Evolutionary conservation across 2,113 vertebrate genomes (phyloP), one percentile per base, ranked within the genome.

Genomic region (Myrmecobius fasciatus): DNA sequence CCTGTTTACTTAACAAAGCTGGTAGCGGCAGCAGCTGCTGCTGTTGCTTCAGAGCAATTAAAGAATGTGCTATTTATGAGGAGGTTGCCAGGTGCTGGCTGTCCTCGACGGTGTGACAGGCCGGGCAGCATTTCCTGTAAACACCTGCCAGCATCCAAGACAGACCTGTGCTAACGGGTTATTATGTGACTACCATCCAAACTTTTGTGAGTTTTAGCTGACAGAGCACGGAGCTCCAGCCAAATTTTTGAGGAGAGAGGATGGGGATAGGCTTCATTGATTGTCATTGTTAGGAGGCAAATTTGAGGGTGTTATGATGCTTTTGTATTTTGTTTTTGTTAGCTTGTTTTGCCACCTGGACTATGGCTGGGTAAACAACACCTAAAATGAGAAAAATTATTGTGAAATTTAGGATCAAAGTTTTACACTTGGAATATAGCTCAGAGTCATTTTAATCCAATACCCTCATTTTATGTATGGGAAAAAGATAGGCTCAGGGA

Each of bases 51-150:
- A 0, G 89, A 97, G 97, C 97, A 98, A 98, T 98, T 98, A 98
- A 96, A 97, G 96, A 97, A 94, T 93, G 46, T 93, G 96, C 95
- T 97, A 94, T 98, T 98, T 46, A 53, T 96, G n/a, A 97, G 52
- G 46, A 98, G 97, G 98, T 98, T 98, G 98, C 98, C 98, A 99
- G 98, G 98, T 98, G 98, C 98, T 90, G 96, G 95, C 95, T 98
- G 97, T 96, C 97, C 97, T 97, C 0, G 94, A 43, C 53, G 96
- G 91, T 97, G 0, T 96, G 97, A 98, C 97, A 98, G 97, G 97
- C 47, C 89, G 94, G 97, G 92, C 97, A 96, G 96, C 96, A 97
- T 98, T 97, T 98, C 98, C 93, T 92, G 95, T 91, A 97, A 98
- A 98, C 98, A 98, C 98, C 98, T 99, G 98, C 98, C 98, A 97